Evolutionary conservation across 2,888 invertebrate genomes (phyloP), one percentile per base, ranked within the genome.

Genomic region (Ormyrus rosae): DNA sequence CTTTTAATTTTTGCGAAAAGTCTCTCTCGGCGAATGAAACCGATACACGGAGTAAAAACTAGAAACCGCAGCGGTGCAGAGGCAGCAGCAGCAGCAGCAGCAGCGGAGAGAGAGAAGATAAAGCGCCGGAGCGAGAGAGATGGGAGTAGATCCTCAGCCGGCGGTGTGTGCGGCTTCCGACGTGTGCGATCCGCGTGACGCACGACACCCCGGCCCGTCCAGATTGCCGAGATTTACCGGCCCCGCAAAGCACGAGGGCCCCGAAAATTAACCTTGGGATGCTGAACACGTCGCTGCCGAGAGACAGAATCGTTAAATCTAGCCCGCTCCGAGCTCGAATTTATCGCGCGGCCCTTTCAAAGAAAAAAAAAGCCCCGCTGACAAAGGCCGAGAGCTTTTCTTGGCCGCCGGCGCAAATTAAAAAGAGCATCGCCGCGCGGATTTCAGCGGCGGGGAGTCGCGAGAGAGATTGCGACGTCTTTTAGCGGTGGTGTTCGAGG

Each of bases 231-330:
- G 81, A 77, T 81, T 78, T 81, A 81, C 81, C 77, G 77, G 34
- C 19, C 56, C 63, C 10, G 50, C 11, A 34, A 34, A 34, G 34
- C 34, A 34, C 34, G 34, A 34, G 34, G 34, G 34, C 61, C 53
- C 70, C 64, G 70, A 80, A 82, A 82, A 82, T 82, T 82, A 82
- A 80, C 77, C 80, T 80, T 75, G 77, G 82, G 74, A 82, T 82
- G 80, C 82, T 77, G 77, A 78, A 80, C 82, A 82, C 82, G 82
- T 82, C 77, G 80, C 55, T 46, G 58, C 10, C 19, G 65, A 58
- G 81, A 76, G 78, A 79, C 81, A 65, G 76, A 76, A 82, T 82
- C 82, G 79, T 82, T 82, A 82, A 79, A 73, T 81, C 76, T 75
- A 78, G 60, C 69, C 70, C 56, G 60, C 65, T 55, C 64, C 64